phyloP scores from a whole-genome alignment of 2,888 invertebrate genomes.

The Drosophila prostipennis region DNA sequence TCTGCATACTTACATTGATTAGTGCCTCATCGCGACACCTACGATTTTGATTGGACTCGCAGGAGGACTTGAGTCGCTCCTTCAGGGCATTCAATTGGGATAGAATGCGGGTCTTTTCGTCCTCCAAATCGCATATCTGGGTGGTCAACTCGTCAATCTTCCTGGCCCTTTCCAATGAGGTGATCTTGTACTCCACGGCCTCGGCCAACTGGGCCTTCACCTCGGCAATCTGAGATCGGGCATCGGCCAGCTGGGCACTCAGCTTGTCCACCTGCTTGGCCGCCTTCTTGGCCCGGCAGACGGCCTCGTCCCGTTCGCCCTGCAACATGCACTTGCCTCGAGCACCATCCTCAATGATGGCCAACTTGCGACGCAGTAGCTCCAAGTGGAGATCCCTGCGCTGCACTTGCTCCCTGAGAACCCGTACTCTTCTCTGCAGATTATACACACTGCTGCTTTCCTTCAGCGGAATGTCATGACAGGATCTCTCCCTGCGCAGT shows the following conservation, averaged over 20 bases:
- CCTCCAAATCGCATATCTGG: conserved; percentile 91
- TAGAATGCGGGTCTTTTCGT: conserved; percentile 87
- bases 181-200: conserved; percentile 95
- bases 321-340: conserved; percentile 87
- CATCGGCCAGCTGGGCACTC: conserved; percentile 91
- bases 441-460: conserved; percentile 89
- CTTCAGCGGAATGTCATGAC: conserved; percentile 91
- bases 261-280: conserved; percentile 93
- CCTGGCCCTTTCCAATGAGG: conserved; percentile 91
- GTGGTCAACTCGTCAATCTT: conserved; percentile 94
- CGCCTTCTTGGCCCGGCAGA: conserved; percentile 90
- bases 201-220: conserved; percentile 93
- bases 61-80: conserved; percentile 81
- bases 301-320: conserved; percentile 89
- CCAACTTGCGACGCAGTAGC: conserved; percentile 93
- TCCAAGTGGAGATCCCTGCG: conserved; percentile 96
- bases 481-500: conserved; percentile 91
- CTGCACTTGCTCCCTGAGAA: conserved; percentile 94
- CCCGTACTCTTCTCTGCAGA: conserved; percentile 93
- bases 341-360: conserved; percentile 91
- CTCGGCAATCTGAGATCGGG: conserved; percentile 92
- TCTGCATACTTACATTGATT: conserved; percentile 78
- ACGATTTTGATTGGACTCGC: conserved; percentile 82
- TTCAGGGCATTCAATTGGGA: conserved; percentile 80
- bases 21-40: conserved; percentile 83